Conservation (phyloP, 1,140 invertebrate species). For the Hestina assimilis region DNA sequence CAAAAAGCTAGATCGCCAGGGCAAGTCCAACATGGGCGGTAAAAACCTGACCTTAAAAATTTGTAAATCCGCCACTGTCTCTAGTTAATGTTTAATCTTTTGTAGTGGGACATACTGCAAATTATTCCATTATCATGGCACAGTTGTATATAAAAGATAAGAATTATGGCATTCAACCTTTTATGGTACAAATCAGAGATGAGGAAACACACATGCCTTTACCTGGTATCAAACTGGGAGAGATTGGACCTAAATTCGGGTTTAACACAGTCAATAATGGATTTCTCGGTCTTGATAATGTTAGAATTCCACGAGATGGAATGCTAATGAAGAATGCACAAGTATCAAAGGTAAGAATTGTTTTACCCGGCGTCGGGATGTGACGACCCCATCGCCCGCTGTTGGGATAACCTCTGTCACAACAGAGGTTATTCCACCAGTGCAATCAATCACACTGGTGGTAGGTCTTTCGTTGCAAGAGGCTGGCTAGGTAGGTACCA, state of each 20-base stretch:
- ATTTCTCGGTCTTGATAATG: constrained; percentile 90
- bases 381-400: no score
- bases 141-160: constrained; percentile 90
- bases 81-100: constrained; percentile 6
- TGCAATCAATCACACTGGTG: no score
- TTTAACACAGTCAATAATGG: constrained; percentile 95
- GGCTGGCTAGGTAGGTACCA: no score
- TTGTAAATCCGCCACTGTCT: no score
- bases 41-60: no score
- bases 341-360: constrained; percentile 81
- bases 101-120: constrained; percentile 93
- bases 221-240: constrained; percentile 92
- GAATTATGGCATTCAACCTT: constrained; percentile 92
- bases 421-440: no score
- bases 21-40: no score
- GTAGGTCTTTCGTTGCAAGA: no score
- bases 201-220: constrained; percentile 91
- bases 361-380: no score
- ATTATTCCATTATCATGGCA: constrained; percentile 92
- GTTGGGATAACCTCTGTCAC: no score
- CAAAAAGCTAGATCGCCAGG: no score
- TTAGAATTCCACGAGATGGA: constrained; percentile 89
- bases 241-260: constrained; percentile 95
- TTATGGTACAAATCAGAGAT: constrained; percentile 93
- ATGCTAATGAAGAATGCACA: constrained; percentile 97